These are phyloP conservation scores for Biston betularia DNA, from an alignment of 2,888 invertebrate species.

Conservation along the genomic window DNA sequence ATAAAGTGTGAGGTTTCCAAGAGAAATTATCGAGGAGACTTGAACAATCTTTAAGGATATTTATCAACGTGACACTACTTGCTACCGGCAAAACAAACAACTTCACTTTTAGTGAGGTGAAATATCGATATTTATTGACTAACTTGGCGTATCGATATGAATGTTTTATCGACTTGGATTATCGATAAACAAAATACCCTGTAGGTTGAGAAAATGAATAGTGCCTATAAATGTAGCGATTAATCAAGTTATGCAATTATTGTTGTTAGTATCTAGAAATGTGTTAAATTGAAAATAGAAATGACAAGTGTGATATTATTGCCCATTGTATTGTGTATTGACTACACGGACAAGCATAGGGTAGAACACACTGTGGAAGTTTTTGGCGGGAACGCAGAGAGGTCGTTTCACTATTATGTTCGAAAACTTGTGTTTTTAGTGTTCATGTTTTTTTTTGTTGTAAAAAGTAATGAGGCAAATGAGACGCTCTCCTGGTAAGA, in stretches of 20 bases:
- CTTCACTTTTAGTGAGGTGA: conserved; percentile 74
- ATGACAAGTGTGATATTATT: neutral
- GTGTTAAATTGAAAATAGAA: neutral
- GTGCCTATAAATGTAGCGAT: conserved; percentile 28
- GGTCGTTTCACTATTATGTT: too few species aligned
- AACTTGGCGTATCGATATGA: conserved; percentile 25
- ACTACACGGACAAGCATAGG: too few species aligned
- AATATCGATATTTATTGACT: conserved; percentile 40
- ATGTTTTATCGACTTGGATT: conserved; percentile 30
- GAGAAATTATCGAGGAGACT: conserved; percentile 80
- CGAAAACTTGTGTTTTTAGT: too few species aligned
- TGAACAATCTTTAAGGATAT: conserved; percentile 84
- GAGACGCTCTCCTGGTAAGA: too few species aligned
- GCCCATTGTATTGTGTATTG: too few species aligned
- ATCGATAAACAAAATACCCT: conserved; percentile 23
- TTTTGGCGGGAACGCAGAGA: too few species aligned
- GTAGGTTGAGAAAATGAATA: conserved; percentile 25
- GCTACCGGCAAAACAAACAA: conserved; percentile 84
- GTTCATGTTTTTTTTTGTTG: too few species aligned
- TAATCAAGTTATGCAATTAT: conserved; percentile 27
- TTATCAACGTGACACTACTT: conserved; percentile 84
- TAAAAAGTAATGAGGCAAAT: too few species aligned
- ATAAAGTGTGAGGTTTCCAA: conserved; percentile 69
- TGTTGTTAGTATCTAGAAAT: neutral
- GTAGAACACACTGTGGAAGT: too few species aligned